phyloP scores from a whole-genome alignment of 2,113 vertebrate genomes.

The Thymallus thymallus region DNA sequence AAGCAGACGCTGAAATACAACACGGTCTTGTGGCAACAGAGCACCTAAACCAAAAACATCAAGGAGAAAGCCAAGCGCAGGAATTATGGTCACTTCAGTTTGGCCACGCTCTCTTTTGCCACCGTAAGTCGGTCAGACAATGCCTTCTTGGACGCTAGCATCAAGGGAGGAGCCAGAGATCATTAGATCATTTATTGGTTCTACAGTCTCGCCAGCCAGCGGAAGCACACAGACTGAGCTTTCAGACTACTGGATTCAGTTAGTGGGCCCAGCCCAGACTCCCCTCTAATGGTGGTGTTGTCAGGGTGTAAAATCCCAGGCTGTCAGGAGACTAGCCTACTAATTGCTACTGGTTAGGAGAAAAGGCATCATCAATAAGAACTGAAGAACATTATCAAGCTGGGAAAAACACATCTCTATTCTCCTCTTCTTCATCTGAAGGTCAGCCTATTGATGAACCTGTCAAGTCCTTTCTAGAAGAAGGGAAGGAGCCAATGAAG shows the following conservation, averaged over 20 bases:
- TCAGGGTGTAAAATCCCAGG: conserved; percentile 3
- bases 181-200: conserved; percentile 24
- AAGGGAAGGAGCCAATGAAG: too few relatives aligned
- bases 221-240: background rate
- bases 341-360: conserved; percentile 7
- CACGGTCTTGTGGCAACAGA: background rate
- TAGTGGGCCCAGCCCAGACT: background rate
- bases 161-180: background rate
- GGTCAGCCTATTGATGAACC: too few relatives aligned
- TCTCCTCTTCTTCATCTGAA: too few relatives aligned
- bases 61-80: too few relatives aligned
- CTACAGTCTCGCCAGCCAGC: background rate
- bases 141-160: conserved; percentile 8
- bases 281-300: background rate
- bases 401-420: background rate
- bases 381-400: background rate
- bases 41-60: conserved; percentile 6
- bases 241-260: background rate
- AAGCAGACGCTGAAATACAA: background rate
- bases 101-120: conserved; percentile 18
- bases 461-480: too few relatives aligned
- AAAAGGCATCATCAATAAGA: conserved; percentile 12
- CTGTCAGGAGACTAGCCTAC: conserved; percentile 8
- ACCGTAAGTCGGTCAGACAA: background rate
- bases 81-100: conserved; percentile 5